Percentiles rank a stretch among this genome's conserved stretches.
These are phyloP conservation scores for Spheniscus humboldti DNA, from an alignment of 2,797 vertebrate species.

Conservation along the genomic window DNA sequence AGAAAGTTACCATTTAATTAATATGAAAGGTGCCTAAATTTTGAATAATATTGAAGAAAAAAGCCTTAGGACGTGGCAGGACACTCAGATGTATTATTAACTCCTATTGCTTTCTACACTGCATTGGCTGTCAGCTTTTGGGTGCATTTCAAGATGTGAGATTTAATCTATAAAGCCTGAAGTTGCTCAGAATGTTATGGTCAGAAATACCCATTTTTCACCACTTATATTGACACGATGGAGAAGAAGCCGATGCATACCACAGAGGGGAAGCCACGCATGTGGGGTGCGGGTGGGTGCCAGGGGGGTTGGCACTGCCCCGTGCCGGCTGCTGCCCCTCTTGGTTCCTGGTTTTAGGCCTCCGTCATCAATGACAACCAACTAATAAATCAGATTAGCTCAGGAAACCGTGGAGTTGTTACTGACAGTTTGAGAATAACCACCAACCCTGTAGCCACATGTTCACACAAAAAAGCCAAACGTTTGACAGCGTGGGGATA, in stretches of 20 bases:
- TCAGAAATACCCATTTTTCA: background rate
- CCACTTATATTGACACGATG: accelerated
- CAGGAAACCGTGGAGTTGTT: background rate
- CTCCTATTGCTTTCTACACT: background rate
- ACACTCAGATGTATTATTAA: conserved; percentile 39
- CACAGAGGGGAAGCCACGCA: accelerated
- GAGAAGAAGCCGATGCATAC: accelerated
- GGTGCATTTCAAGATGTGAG: background rate
- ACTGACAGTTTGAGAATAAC: background rate
- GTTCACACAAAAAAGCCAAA: background rate
- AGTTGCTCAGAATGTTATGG: background rate
- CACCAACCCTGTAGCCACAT: background rate
- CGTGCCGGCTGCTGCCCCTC: background rate
- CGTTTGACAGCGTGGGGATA: background rate
- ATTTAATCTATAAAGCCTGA: background rate
- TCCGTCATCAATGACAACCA: background rate
- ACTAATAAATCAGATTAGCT: background rate
- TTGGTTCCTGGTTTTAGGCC: background rate
- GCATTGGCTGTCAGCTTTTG: background rate
- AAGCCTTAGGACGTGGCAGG: conserved; percentile 34
- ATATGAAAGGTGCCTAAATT: conserved; percentile 55
- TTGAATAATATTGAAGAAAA: conserved; percentile 58
- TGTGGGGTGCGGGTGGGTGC: background rate
- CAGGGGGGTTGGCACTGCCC: background rate
- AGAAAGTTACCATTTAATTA: conserved; percentile 68